phyloP scores from a whole-genome alignment of 1,140 invertebrate species.

The Centruroides sculpturatus region DNA sequence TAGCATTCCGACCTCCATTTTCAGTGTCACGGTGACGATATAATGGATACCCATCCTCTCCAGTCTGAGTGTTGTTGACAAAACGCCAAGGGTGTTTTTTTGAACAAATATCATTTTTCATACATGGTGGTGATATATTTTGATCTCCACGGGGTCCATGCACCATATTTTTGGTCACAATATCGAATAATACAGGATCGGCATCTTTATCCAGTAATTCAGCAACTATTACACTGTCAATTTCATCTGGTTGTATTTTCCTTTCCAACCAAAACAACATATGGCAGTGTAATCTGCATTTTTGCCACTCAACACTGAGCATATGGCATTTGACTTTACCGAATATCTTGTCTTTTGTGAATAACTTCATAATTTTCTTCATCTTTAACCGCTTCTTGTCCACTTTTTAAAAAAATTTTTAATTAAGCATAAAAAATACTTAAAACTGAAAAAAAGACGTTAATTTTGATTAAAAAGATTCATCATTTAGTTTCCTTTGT shows the following conservation, averaged over 20 bases:
- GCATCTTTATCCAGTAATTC: constrained; percentile 7
- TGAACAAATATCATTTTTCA: background rate
- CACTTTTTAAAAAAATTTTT: no score
- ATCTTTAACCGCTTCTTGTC: no score
- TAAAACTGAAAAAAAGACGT: no score
- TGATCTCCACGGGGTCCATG: no score
- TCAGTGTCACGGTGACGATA: background rate
- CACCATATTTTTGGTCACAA: background rate
- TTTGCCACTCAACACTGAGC: constrained; percentile 2
- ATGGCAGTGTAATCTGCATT: constrained; percentile 13
- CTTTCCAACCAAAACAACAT: constrained; percentile 9
- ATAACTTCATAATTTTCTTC: no score
- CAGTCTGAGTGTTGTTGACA: background rate
- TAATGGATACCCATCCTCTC: background rate
- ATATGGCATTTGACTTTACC: background rate
- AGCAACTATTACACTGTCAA: constrained; percentile 11
- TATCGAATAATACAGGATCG: constrained; percentile 5
- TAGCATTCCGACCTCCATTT: no score
- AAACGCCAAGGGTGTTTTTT: constrained; percentile 5
- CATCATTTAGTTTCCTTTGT: no score
- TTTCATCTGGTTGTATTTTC: constrained; percentile 8
- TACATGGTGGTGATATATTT: background rate
- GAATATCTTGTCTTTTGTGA: background rate
- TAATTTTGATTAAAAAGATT: no score
- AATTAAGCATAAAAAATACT: no score